These are phyloP conservation scores for Drosophila aldrichi DNA, from an alignment of 2,888 invertebrate genomes.

Conservation along the genomic window DNA sequence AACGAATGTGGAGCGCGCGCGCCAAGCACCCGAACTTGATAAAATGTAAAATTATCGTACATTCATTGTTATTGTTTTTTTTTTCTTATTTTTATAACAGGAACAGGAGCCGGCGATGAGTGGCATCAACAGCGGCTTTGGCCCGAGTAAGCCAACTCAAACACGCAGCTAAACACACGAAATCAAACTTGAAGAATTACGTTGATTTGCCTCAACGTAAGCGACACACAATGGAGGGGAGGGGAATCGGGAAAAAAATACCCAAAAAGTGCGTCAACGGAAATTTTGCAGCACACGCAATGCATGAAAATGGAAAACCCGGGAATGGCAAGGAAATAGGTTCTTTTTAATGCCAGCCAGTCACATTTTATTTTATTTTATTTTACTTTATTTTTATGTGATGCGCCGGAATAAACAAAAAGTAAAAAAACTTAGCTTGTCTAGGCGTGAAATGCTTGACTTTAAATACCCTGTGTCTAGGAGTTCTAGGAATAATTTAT, in stretches of 20 bases:
- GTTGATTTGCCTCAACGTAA: constrained; percentile 68
- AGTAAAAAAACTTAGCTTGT: constrained; percentile 1
- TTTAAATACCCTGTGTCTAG: background rate
- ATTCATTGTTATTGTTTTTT: constrained; percentile 77
- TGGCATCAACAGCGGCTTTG: constrained; percentile 52
- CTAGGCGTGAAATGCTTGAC: background rate
- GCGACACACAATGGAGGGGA: constrained; percentile 21
- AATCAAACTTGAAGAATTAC: constrained; percentile 78
- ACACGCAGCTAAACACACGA: constrained; percentile 72
- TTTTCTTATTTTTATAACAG: constrained; percentile 6
- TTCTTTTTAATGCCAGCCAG: constrained; percentile 59
- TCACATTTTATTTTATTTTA: constrained; percentile 70
- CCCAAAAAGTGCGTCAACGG: constrained; percentile 65
- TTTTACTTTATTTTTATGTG: constrained; percentile 68
- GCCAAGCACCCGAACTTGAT: constrained; percentile 70
- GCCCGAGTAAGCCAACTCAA: constrained; percentile 72
- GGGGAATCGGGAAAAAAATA: background rate
- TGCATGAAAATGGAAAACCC: constrained; percentile 38
- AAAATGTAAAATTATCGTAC: constrained; percentile 81
- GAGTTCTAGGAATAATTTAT: background rate
- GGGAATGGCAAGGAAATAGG: constrained; percentile 23
- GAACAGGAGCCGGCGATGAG: constrained; percentile 32
- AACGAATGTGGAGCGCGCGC: constrained; percentile 50
- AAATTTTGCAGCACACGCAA: constrained; percentile 69
- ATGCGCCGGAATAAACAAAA: constrained; percentile 29